Conservation (phyloP, 2,888 invertebrate genomes). For the Augochlorella aurata region DNA sequence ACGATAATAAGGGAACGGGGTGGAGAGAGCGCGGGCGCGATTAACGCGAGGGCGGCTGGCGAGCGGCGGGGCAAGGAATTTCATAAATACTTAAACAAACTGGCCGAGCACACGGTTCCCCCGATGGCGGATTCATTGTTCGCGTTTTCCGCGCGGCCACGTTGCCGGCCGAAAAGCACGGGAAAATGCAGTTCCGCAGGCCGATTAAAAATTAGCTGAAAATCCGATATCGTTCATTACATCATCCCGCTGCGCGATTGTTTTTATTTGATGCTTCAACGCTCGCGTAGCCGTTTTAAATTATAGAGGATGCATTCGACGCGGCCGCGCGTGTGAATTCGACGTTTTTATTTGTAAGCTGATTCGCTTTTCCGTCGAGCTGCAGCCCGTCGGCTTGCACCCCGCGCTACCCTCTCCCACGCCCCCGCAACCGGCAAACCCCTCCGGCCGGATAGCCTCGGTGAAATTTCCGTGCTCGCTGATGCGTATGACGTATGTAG, state of each 20-base stretch:
- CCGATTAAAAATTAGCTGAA: slow-evolving; percentile 66
- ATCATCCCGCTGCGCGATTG: slow-evolving; percentile 60
- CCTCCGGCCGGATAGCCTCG: slow-evolving; percentile 34
- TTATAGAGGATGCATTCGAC: slow-evolving; percentile 65
- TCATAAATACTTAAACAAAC: slow-evolving; percentile 52
- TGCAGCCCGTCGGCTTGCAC: background rate
- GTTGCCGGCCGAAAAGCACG: slow-evolving; percentile 42
- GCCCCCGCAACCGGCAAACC: slow-evolving; percentile 25
- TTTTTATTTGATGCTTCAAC: slow-evolving; percentile 68
- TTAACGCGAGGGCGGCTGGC: slow-evolving; percentile 18
- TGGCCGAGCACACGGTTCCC: background rate
- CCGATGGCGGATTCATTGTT: slow-evolving; percentile 33
- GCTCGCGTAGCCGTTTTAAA: slow-evolving; percentile 62
- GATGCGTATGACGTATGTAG: slow-evolving; percentile 71
- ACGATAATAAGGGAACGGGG: slow-evolving; percentile 41
- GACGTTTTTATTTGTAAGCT: slow-evolving; percentile 70
- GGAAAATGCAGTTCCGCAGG: slow-evolving; percentile 41
- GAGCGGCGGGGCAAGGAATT: slow-evolving; percentile 44
- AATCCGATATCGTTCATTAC: slow-evolving; percentile 63
- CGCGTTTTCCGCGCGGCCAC: slow-evolving; percentile 33
- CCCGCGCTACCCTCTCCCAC: slow-evolving; percentile 7
- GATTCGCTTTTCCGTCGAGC: slow-evolving; percentile 60
- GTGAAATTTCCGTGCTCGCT: slow-evolving; percentile 64
- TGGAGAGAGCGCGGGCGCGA: background rate
- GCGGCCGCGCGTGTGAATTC: slow-evolving; percentile 61